Evolutionary conservation across 2,113 vertebrate genomes (phyloP), one percentile per base, ranked within the genome.

Genomic region (Zeus faber): DNA sequence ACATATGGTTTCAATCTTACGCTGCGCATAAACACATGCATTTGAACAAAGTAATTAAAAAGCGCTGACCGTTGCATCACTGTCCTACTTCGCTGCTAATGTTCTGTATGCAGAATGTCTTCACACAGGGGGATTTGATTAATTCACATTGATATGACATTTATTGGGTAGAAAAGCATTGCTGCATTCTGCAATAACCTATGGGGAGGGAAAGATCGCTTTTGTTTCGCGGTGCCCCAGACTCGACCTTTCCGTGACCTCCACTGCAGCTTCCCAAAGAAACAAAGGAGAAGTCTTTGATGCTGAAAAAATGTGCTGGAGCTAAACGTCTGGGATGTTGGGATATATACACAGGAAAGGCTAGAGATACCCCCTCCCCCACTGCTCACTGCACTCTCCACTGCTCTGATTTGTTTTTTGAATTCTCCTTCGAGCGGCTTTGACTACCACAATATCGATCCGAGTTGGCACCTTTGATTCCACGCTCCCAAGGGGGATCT

Each of bases 221-320:
- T 75, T 83, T 81, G 72, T 85, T 82, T 70, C 40, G 54, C 60
- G 48, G 62, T 24, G 62, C 79, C 64, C 56, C 45, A 43, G 60
- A 17, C 62, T 39, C 62, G 57, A 77, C 83, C 79, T 74, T 63
- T 71, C 54, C 6, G 1, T 83, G 58, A 85, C 80, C 84, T 79
- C 68, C 20, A 24, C 50, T 56, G 27, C 46, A 67, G 54, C 48
- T 54, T n/a, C 47, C 53, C 14, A 41, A 74, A 59, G 72, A 74
- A 72, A 72, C 13, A 69, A 49, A 23, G 16, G 37, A 45, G 49
- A 46, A 49, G 13, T 31, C 59, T 74, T 76, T 75, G 54, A 81
- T 77, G 56, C 79, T 17, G 40, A 67, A 57, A n/a, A 58, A 50
- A 58, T 22, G 57, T 10, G 20, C 44, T 50, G n/a, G n/a, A 57